phyloP scores from a whole-genome alignment of 2,797 vertebrate species.

The Etheostoma perlongum region DNA sequence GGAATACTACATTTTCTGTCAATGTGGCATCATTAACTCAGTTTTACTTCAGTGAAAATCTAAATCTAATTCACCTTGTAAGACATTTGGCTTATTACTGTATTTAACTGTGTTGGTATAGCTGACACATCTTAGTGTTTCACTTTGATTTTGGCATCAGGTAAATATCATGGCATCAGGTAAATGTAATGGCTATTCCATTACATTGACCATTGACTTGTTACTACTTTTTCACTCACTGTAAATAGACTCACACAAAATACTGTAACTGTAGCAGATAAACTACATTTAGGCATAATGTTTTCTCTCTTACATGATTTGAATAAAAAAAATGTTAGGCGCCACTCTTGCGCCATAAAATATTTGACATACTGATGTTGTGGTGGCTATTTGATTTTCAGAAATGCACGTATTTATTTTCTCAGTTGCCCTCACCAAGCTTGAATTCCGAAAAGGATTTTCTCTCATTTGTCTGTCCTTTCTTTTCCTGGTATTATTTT shows the following conservation, averaged over 20 bases:
- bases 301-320: slow-evolving; percentile 47
- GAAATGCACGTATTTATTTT: slow-evolving; percentile 79
- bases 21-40: background rate
- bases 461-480: slow-evolving; percentile 77
- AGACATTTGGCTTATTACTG: background rate
- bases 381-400: slow-evolving; percentile 75
- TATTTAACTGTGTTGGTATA: background rate
- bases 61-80: background rate
- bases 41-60: background rate
- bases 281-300: slow-evolving; percentile 33
- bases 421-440: slow-evolving; percentile 77
- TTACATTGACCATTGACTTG: background rate
- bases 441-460: slow-evolving; percentile 82
- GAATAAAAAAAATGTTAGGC: slow-evolving; percentile 60
- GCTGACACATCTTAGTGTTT: background rate
- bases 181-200: background rate
- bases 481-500: slow-evolving; percentile 76
- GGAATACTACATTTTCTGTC: background rate
- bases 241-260: slow-evolving; percentile 11
- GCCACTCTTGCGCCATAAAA: slow-evolving; percentile 70
- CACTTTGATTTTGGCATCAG: slow-evolving; percentile 11
- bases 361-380: slow-evolving; percentile 73
- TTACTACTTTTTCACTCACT: slow-evolving; percentile 20
- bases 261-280: slow-evolving; percentile 25
- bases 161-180: slow-evolving; percentile 15